phyloP scores from a whole-genome alignment of 1,140 invertebrate species.

The Nymphalis io region DNA sequence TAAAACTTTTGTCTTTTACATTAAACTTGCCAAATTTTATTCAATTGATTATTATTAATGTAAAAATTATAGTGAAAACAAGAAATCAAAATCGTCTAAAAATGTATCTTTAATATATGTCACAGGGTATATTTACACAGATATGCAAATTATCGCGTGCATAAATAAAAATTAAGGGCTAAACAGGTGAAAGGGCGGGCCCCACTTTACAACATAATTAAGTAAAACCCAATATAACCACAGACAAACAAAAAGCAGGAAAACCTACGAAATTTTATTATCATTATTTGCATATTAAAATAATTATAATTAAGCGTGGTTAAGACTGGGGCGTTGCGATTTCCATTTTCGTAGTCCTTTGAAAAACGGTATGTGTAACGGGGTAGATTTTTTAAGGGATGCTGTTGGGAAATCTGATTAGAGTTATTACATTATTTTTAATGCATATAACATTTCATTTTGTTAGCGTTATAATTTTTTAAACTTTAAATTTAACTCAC shows the following conservation, averaged over 20 bases:
- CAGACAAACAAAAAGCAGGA: conserved; percentile 45
- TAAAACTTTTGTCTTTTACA: too few species aligned
- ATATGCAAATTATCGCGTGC: conserved; percentile 35
- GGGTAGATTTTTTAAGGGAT: conserved; percentile 7
- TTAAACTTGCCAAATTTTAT: too few species aligned
- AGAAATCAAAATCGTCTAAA: background rate
- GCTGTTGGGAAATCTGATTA: conserved; percentile 1
- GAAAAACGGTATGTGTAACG: conserved; percentile 11
- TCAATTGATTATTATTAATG: too few species aligned
- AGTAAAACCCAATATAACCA: conserved; percentile 43
- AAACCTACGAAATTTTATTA: conserved; percentile 45
- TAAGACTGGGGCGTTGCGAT: conserved; percentile 44
- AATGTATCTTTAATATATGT: background rate
- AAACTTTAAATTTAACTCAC: too few species aligned
- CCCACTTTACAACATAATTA: conserved; percentile 39
- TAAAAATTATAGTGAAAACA: too few species aligned
- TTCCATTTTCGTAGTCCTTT: conserved; percentile 39
- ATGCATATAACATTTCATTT: background rate
- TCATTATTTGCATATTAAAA: conserved; percentile 49
- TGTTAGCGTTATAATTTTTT: background rate
- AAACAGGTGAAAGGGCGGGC: conserved; percentile 31
- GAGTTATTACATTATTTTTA: background rate
- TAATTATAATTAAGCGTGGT: conserved; percentile 44
- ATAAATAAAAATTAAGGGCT: conserved; percentile 46
- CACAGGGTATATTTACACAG: conserved; percentile 11